A percentile compares a stretch with the other conserved stretches of the same genome.
These are phyloP conservation scores for Amphipyra berbera DNA, from an alignment of 2,888 invertebrate species.

Conservation along the genomic window DNA sequence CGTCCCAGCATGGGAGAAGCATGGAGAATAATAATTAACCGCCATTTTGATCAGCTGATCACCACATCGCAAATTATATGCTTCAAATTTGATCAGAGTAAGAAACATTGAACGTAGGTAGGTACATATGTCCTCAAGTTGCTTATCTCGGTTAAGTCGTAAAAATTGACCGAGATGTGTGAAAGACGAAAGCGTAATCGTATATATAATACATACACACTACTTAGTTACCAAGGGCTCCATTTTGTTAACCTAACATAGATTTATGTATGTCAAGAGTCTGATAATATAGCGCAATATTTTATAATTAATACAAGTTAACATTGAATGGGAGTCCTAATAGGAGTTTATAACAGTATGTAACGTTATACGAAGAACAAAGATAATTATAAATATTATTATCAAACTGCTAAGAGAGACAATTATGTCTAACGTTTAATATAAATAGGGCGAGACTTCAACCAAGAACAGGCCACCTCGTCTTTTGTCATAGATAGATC, in stretches of 20 bases:
- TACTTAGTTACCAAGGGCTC: slow-evolving; percentile 44
- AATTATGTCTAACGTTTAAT: neutral
- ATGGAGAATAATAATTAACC: slow-evolving; percentile 74
- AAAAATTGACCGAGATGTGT: slow-evolving; percentile 49
- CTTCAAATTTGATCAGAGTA: slow-evolving; percentile 23
- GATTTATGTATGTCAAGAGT: slow-evolving; percentile 43
- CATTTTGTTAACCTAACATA: slow-evolving; percentile 40
- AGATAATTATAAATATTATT: slow-evolving; percentile 1
- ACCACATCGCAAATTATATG: slow-evolving; percentile 29
- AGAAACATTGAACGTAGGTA: slow-evolving; percentile 22
- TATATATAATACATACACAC: slow-evolving; percentile 16
- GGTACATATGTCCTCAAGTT: slow-evolving; percentile 15
- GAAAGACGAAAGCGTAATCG: slow-evolving; percentile 49
- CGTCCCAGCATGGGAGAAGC: slow-evolving; percentile 65
- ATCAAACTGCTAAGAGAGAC: neutral
- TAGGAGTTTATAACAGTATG: slow-evolving; percentile 19
- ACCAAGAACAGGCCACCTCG: neutral
- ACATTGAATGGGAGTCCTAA: slow-evolving; percentile 52
- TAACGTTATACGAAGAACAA: neutral
- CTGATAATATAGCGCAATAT: slow-evolving; percentile 40
- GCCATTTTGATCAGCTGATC: slow-evolving; percentile 56
- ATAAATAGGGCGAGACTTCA: too few relatives aligned
- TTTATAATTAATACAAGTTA: slow-evolving; percentile 42
- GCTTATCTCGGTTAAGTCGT: slow-evolving; percentile 45
- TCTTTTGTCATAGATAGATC: neutral